These are phyloP conservation scores for Heterochromis multidens DNA, from an alignment of 2,113 vertebrate species.

Conservation along the genomic window DNA sequence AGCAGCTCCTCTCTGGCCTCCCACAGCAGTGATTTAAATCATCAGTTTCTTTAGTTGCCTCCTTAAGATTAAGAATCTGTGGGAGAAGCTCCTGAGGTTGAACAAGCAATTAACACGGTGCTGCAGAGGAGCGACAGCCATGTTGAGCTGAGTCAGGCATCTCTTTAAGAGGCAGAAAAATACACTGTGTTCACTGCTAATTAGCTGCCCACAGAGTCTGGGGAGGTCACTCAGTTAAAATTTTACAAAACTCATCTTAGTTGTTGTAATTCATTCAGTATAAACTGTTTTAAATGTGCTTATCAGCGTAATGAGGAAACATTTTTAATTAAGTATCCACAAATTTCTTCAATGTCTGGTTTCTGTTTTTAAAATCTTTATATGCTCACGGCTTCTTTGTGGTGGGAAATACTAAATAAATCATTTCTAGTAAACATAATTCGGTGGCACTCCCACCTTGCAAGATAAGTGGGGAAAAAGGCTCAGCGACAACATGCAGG, in stretches of 20 bases:
- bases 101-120: not conserved
- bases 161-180: not conserved
- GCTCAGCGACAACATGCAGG: too few species aligned
- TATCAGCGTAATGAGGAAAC: not conserved
- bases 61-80: not conserved
- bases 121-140: not conserved
- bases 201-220: not conserved
- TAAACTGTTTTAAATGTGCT: not conserved
- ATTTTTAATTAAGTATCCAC: not conserved
- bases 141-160: not conserved
- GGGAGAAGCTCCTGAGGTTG: not conserved
- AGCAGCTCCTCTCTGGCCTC: not conserved
- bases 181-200: not conserved
- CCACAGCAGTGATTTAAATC: not conserved
- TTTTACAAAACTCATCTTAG: not conserved
- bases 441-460: accelerated
- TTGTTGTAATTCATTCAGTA: not conserved
- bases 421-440: not conserved
- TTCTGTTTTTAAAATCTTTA: not conserved
- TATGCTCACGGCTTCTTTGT: not conserved
- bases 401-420: accelerated
- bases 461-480: too few species aligned
- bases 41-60: not conserved
- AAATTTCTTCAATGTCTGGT: not conserved
- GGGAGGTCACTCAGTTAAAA: not conserved